Evolutionary conservation across 2,888 invertebrate species (phyloP).

Genomic region (Drosophila phalerata): DNA sequence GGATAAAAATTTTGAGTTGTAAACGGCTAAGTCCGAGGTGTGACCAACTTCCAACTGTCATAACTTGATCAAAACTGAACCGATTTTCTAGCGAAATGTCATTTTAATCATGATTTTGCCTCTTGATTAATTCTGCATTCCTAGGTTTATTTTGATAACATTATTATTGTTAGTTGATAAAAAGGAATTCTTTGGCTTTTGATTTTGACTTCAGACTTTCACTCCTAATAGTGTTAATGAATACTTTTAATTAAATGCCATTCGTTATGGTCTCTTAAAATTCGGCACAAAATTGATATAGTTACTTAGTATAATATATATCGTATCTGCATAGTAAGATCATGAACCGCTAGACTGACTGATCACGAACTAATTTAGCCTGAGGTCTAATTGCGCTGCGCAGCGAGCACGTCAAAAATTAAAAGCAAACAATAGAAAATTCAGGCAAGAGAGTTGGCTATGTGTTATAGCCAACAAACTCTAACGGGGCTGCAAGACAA

Average conservation of each 20-base stretch:
- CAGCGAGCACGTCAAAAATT: conserved; percentile 70
- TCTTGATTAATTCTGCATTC: too few relatives aligned
- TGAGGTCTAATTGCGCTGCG: conserved; percentile 63
- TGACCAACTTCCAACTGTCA: too few relatives aligned
- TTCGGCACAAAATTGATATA: not conserved
- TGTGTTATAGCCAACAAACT: conserved; percentile 2
- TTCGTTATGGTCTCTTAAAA: not conserved
- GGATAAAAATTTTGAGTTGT: too few relatives aligned
- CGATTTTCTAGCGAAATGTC: too few relatives aligned
- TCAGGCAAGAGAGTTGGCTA: conserved; percentile 37
- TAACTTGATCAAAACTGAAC: too few relatives aligned
- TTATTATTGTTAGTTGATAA: too few relatives aligned
- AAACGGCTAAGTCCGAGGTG: too few relatives aligned
- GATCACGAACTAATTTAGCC: conserved; percentile 65
- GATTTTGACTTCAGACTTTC: too few relatives aligned
- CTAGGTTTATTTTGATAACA: too few relatives aligned
- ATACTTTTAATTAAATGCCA: not conserved
- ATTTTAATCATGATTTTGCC: too few relatives aligned
- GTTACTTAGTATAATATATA: not conserved
- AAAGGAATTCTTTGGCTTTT: too few relatives aligned
- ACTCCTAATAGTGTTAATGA: too few relatives aligned
- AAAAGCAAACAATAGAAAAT: conserved; percentile 78
- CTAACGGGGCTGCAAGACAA: conserved; percentile 48
- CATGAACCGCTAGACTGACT: conserved; percentile 64
- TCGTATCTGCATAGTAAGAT: conserved; percentile 43